Percentiles rank a stretch among this genome's conserved stretches.
These are phyloP conservation scores for Leptoclinus maculatus DNA, from an alignment of 2,797 vertebrate species.

Conservation along the genomic window DNA sequence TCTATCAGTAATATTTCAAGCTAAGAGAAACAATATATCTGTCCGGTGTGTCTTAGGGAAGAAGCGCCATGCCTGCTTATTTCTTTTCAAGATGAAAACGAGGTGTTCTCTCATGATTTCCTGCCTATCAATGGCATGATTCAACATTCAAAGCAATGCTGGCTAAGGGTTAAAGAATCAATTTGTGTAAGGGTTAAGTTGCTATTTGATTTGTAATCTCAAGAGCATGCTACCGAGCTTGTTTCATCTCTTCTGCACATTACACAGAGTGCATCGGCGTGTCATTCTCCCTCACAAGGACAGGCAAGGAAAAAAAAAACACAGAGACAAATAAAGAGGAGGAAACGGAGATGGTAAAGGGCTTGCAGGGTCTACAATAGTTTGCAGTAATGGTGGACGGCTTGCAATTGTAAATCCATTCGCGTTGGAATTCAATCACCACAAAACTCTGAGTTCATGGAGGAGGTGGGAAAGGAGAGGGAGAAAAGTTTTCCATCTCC, in stretches of 20 bases:
- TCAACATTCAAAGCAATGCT: constrained; percentile 39
- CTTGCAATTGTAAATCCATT: constrained; percentile 68
- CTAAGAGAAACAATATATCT: constrained; percentile 48
- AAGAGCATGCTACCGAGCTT: constrained; percentile 60
- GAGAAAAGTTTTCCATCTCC: constrained; percentile 12
- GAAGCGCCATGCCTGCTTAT: background rate
- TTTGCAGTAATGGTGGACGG: constrained; percentile 36
- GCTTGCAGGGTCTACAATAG: constrained; percentile 38
- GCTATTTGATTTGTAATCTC: constrained; percentile 74
- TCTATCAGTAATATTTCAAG: constrained; percentile 54
- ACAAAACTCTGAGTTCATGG: constrained; percentile 37
- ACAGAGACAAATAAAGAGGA: constrained; percentile 13
- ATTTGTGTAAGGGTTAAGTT: constrained; percentile 72
- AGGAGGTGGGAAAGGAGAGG: constrained; percentile 11
- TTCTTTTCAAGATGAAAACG: constrained; percentile 40
- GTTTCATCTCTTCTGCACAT: constrained; percentile 66
- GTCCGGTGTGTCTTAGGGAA: background rate
- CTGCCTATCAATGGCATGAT: constrained; percentile 38
- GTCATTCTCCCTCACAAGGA: constrained; percentile 52
- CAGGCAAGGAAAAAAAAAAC: constrained; percentile 6
- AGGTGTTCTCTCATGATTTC: constrained; percentile 35
- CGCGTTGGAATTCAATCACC: constrained; percentile 67
- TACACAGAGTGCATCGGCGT: constrained; percentile 74
- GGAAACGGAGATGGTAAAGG: constrained; percentile 30
- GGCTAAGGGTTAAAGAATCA: constrained; percentile 67